These are phyloP conservation scores for Amphipoea lucens DNA, from an alignment of 2,888 invertebrate species.

Conservation along the genomic window DNA sequence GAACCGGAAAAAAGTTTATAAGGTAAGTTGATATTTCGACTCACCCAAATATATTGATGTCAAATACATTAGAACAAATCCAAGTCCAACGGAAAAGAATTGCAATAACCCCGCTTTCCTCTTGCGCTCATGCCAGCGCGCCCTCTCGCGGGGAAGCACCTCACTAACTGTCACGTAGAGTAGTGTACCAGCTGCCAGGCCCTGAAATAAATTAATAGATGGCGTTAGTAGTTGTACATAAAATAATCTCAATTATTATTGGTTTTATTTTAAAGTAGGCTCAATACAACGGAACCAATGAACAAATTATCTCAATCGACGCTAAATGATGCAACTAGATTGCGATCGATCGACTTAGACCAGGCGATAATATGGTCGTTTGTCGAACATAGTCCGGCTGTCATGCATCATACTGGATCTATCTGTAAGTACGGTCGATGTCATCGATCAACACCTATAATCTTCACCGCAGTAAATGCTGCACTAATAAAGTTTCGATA, in stretches of 20 bases:
- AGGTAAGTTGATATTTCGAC: constrained; percentile 31
- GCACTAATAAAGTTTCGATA: not conserved
- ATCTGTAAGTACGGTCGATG: too few relatives aligned
- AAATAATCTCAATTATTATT: not conserved
- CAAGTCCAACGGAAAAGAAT: constrained; percentile 90
- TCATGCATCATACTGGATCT: too few relatives aligned
- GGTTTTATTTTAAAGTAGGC: not conserved
- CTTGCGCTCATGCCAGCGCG: constrained; percentile 92
- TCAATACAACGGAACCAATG: not conserved
- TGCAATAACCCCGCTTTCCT: constrained; percentile 92
- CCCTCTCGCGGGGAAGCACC: constrained; percentile 93
- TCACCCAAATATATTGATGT: constrained; percentile 91
- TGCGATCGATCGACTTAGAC: too few relatives aligned
- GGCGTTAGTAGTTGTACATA: constrained; percentile 22
- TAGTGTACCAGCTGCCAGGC: constrained; percentile 94
- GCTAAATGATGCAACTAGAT: too few relatives aligned
- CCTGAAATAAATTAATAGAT: constrained; percentile 82
- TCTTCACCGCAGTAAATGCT: too few relatives aligned
- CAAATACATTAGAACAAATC: constrained; percentile 92
- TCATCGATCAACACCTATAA: too few relatives aligned
- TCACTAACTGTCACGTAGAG: constrained; percentile 95
- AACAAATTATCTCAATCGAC: not conserved
- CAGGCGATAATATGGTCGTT: too few relatives aligned
- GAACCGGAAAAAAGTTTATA: not conserved
- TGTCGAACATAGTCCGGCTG: too few relatives aligned